These are phyloP conservation scores for Vireo altiloquus DNA, from an alignment of 2,113 vertebrate genomes.

Conservation along the genomic window DNA sequence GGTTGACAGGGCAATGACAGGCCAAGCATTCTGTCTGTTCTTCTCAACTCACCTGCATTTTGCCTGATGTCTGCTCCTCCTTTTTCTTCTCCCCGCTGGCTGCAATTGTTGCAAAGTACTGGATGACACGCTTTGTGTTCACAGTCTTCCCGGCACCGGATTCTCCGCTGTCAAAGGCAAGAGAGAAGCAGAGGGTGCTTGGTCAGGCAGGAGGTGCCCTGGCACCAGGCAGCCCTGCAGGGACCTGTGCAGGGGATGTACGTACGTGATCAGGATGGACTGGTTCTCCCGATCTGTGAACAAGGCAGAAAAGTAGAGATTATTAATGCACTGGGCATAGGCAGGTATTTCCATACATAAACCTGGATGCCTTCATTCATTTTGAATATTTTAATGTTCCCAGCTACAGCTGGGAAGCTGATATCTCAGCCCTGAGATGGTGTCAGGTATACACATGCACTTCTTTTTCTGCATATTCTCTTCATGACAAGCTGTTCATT, in stretches of 20 bases:
- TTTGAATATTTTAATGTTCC: too few relatives aligned
- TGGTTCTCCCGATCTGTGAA: slow-evolving; percentile 66
- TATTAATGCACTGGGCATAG: too few relatives aligned
- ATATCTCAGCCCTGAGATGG: rapidly evolving
- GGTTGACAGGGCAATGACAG: not conserved
- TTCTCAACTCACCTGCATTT: slow-evolving; percentile 61
- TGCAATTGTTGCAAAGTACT: slow-evolving; percentile 97
- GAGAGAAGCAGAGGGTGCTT: not conserved
- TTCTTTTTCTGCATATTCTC: not conserved
- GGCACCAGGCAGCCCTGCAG: rapidly evolving
- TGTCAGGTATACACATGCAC: not conserved
- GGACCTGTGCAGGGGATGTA: not conserved
- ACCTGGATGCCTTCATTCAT: too few relatives aligned
- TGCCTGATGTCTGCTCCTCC: slow-evolving; percentile 54
- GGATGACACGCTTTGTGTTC: slow-evolving; percentile 94
- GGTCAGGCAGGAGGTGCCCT: not conserved
- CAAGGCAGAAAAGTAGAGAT: too few relatives aligned
- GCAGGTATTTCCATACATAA: too few relatives aligned
- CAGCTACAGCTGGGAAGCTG: not conserved
- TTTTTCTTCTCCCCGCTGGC: slow-evolving; percentile 57
- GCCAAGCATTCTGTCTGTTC: too few relatives aligned
- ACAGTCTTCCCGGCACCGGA: slow-evolving; percentile 95
- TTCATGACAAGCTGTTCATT: not conserved
- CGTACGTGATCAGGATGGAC: slow-evolving; percentile 38
- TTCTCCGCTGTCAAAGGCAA: slow-evolving; percentile 80